Base-by-base conservation (phyloP, 2,113 vertebrate genomes). In the Furnarius figulus region DNA sequence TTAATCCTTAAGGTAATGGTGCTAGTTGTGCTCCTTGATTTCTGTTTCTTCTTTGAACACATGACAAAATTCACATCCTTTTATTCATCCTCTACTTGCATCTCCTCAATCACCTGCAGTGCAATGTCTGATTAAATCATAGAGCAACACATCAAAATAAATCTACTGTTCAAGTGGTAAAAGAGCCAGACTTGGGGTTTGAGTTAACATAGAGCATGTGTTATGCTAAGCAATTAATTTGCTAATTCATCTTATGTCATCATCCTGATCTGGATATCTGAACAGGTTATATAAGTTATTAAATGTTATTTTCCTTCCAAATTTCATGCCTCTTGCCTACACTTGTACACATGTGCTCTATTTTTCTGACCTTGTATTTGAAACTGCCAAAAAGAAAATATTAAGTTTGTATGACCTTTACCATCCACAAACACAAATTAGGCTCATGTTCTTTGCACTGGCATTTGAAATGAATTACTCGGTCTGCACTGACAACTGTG, bases 381-480 rank as follows among this genome's bases (percentile, higher is more conserved):
- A 37, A 89, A 85, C 14, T 47, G 44, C 61, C 55, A 78, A 35
- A 95, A 66, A 61, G 87, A 19, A 30, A 85, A 70, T 79, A 58
- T 65, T 79, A 78, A 89, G 67, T 75, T 68, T 59, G 15, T 55
- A 35, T 52, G 37, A 82, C 73, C 78, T 74, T 97, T 73, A 74
- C 22, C 16, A 27, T 88, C 23, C 59, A 62, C 66, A 87, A 94
- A 71, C 44, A 83, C 22, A 84, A 85, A 91, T 47, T 40, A 80
- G 82, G 40, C 39, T 65, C 24, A 14, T 52, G 46, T 68, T 94
- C 44, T 80, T 92, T 74, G 42, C 39, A 50, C 9, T 66, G 76
- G 33, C 76, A 74, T 94, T 97, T 85, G 50, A 93, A 85, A 87
- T 49, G 7, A 66, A 19, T 91, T 87, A 80, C 87, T 86, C 4